These are phyloP conservation scores for Nomada fucata DNA, from an alignment of 2,888 invertebrate genomes.

Conservation along the genomic window DNA sequence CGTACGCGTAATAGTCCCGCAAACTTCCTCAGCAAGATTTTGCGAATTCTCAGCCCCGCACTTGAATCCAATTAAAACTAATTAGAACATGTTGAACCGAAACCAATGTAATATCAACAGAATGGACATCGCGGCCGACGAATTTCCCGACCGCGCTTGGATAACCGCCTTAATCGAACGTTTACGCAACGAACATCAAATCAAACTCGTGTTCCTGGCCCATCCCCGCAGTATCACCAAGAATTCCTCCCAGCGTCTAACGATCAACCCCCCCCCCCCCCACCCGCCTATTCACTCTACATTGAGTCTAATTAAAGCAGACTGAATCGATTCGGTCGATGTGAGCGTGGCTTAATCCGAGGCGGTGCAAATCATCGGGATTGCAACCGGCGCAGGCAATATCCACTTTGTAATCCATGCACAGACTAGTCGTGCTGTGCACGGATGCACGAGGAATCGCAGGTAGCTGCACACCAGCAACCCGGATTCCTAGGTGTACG, in stretches of 20 bases:
- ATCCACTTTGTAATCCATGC: constrained; percentile 70
- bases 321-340: constrained; percentile 4
- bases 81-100: too few species aligned
- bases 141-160: too few species aligned
- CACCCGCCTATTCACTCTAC: neutral
- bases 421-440: constrained; percentile 54
- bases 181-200: too few species aligned
- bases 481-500: constrained; percentile 40
- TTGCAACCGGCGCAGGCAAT: constrained; percentile 49
- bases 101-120: too few species aligned
- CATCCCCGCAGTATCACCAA: too few species aligned
- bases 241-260: neutral
- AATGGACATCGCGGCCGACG: too few species aligned
- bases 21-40: too few species aligned
- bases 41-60: too few species aligned
- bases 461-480: constrained; percentile 37
- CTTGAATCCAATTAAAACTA: too few species aligned
- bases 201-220: too few species aligned
- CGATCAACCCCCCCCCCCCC: neutral
- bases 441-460: constrained; percentile 61
- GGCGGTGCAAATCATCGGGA: constrained; percentile 56
- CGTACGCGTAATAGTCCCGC: too few species aligned
- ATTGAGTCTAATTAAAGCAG: constrained; percentile 14
- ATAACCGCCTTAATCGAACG: too few species aligned
- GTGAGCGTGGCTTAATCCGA: constrained; percentile 40